A percentile compares a stretch with the other conserved stretches of the same genome.
Conservation (phyloP, 2,797 vertebrate species). For the Notamacropus eugenii region DNA sequence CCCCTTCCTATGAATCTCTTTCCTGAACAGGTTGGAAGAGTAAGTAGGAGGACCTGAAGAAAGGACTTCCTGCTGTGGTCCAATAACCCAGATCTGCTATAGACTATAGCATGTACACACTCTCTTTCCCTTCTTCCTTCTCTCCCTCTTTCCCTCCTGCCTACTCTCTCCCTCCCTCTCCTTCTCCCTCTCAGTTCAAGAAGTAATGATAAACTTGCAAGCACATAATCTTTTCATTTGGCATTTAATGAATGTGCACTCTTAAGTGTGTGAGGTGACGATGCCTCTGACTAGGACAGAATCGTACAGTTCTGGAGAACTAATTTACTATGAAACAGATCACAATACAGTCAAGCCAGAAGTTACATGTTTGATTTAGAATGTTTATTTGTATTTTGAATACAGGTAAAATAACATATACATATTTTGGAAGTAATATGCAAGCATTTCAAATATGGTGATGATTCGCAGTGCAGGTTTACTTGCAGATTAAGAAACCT, state of each 20-base stretch:
- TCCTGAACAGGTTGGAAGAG: not conserved
- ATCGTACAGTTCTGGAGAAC: not conserved
- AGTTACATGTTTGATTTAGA: not conserved
- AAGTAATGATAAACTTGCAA: not conserved
- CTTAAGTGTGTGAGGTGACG: not conserved
- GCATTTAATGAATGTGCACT: not conserved
- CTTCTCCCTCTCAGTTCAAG: not conserved
- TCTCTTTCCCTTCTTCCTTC: not conserved
- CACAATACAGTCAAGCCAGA: not conserved
- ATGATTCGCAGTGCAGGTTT: not conserved
- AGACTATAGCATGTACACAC: not conserved
- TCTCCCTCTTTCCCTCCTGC: too few species aligned
- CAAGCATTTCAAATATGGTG: not conserved
- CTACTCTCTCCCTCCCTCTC: too few species aligned
- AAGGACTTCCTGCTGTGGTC: not conserved
- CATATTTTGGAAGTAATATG: not conserved
- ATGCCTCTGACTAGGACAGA: not conserved
- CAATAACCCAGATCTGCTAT: not conserved
- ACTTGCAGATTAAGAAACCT: not conserved
- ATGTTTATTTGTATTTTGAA: not conserved
- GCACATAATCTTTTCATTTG: not conserved
- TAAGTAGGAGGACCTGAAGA: not conserved
- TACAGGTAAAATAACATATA: not conserved
- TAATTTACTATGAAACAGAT: not conserved
- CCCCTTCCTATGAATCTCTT: not conserved